Conservation (phyloP, 2,888 invertebrate species). For the Linyphia triangularis region DNA sequence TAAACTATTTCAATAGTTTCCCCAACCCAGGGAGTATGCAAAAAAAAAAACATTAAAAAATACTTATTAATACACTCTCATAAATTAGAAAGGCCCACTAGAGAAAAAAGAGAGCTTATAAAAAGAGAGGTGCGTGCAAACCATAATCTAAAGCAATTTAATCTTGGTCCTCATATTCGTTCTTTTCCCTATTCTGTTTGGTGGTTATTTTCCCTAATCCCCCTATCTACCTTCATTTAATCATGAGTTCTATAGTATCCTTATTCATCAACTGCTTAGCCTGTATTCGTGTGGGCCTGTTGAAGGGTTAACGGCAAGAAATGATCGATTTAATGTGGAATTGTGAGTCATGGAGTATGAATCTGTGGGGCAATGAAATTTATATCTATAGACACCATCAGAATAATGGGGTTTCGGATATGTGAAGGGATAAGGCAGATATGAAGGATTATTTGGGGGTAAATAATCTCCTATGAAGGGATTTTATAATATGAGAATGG, state of each 20-base stretch:
- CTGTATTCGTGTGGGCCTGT: neutral
- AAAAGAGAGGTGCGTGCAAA: constrained; percentile 39
- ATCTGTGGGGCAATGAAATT: neutral
- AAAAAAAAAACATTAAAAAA: constrained; percentile 34
- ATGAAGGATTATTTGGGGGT: constrained; percentile 7
- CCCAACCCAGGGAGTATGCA: neutral
- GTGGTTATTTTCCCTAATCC: constrained; percentile 21
- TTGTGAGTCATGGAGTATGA: constrained; percentile 25
- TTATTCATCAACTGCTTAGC: constrained; percentile 43
- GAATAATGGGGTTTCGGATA: neutral
- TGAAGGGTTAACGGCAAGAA: constrained; percentile 45
- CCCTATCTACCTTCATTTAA: constrained; percentile 54
- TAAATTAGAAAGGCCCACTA: constrained; percentile 56
- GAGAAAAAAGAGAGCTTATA: constrained; percentile 17
- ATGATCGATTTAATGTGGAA: constrained; percentile 63
- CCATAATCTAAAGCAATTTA: constrained; percentile 67
- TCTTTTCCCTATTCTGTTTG: constrained; percentile 32
- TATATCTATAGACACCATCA: constrained; percentile 31
- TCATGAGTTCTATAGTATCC: constrained; percentile 50
- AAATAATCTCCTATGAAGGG: neutral
- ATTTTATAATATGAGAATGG: neutral
- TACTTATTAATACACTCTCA: constrained; percentile 64
- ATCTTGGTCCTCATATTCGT: constrained; percentile 52
- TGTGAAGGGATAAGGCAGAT: constrained; percentile 18
- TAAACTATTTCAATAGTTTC: constrained; percentile 45